These are phyloP conservation scores for Nomia melanderi DNA, from an alignment of 1,140 invertebrate species.

Conservation along the genomic window DNA sequence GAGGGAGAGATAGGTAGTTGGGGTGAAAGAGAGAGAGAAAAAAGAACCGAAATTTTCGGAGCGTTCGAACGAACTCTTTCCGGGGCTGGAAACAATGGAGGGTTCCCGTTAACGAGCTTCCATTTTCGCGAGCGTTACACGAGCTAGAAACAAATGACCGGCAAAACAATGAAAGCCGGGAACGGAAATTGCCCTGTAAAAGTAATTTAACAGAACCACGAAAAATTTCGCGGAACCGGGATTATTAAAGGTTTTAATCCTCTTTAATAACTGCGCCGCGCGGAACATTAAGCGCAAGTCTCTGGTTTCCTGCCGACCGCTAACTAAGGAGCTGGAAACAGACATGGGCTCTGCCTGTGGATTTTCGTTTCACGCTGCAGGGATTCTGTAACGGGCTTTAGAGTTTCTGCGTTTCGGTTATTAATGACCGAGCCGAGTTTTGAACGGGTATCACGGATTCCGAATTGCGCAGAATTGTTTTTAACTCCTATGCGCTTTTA, in stretches of 20 bases:
- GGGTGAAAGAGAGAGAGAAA: neutral
- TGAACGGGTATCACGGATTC: too few relatives aligned
- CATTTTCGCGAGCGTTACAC: slow-evolving; percentile 45
- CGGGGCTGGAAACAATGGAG: slow-evolving; percentile 9
- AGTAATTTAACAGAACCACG: slow-evolving; percentile 32
- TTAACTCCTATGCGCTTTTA: too few relatives aligned
- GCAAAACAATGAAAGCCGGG: slow-evolving; percentile 40
- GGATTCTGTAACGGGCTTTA: neutral
- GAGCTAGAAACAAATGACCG: slow-evolving; percentile 37
- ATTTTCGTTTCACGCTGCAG: neutral
- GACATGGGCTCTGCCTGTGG: neutral
- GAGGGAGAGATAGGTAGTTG: neutral
- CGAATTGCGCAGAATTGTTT: too few relatives aligned
- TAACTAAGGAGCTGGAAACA: slow-evolving; percentile 27
- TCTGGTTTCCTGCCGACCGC: neutral
- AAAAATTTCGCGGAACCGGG: slow-evolving; percentile 35
- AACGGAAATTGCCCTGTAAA: slow-evolving; percentile 13
- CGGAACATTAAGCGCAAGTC: slow-evolving; percentile 26
- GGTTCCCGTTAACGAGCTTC: slow-evolving; percentile 38
- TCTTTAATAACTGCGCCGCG: slow-evolving; percentile 29
- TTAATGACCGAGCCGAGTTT: neutral
- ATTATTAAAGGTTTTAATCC: slow-evolving; percentile 47
- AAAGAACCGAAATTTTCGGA: neutral
- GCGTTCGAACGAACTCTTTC: slow-evolving; percentile 21
- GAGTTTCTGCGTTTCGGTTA: neutral